Evolutionary conservation across 2,888 invertebrate genomes (phyloP).

Genomic region (Blera fallax): DNA sequence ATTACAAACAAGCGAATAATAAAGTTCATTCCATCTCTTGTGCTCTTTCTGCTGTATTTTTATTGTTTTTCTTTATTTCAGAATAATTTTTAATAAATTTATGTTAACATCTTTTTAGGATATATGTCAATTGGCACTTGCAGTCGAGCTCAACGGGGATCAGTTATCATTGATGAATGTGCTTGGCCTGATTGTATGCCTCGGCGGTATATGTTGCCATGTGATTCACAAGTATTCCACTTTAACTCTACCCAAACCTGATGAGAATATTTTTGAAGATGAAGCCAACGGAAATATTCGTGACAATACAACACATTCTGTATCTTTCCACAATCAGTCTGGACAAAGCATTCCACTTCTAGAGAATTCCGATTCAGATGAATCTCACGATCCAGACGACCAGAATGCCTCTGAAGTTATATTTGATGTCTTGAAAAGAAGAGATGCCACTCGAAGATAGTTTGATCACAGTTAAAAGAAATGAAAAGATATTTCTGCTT

Average conservation of each 20-base stretch:
- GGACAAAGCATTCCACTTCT: slow-evolving; percentile 79
- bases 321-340: slow-evolving; percentile 74
- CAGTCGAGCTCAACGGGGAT: slow-evolving; percentile 93
- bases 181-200: slow-evolving; percentile 92
- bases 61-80: no score
- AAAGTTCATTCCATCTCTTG: no score
- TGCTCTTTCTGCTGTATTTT: no score
- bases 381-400: slow-evolving; percentile 81
- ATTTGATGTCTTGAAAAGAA: slow-evolving; percentile 83
- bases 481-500: not conserved
- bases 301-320: slow-evolving; percentile 51
- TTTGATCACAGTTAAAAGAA: slow-evolving; percentile 24
- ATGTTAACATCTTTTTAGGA: slow-evolving; percentile 86
- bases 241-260: slow-evolving; percentile 74
- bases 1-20: no score
- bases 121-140: slow-evolving; percentile 94
- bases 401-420: slow-evolving; percentile 83
- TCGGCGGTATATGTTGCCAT: slow-evolving; percentile 93
- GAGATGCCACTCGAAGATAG: slow-evolving; percentile 79
- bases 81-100: not conserved
- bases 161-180: slow-evolving; percentile 91
- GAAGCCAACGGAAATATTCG: slow-evolving; percentile 74
- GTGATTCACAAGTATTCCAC: slow-evolving; percentile 87
- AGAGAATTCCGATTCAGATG: slow-evolving; percentile 80
- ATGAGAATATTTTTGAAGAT: slow-evolving; percentile 74